Percentiles rank a stretch among this genome's conserved stretches.
phyloP scores from a whole-genome alignment of 2,113 vertebrate species.

The Isichthys henryi region DNA sequence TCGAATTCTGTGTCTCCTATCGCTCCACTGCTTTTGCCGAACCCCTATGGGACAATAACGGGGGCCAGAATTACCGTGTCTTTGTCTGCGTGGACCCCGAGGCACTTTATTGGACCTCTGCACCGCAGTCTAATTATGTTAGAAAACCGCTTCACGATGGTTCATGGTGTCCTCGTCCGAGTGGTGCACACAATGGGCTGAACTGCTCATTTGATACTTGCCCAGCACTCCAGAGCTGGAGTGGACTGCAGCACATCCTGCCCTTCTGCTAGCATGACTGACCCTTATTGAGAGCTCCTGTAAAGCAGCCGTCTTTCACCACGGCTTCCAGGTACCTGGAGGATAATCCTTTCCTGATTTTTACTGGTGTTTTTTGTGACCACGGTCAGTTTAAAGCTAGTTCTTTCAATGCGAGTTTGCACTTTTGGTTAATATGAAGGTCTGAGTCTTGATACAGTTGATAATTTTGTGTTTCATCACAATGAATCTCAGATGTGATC shows the following conservation, averaged over 20 bases:
- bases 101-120: background rate
- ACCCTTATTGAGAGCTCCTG: background rate
- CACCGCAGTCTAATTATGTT: background rate
- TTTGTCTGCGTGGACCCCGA: background rate
- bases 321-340: background rate
- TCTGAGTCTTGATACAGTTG: background rate
- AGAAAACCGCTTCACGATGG: background rate
- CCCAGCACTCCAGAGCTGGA: background rate
- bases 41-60: constrained; percentile 64
- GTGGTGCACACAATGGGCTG: background rate
- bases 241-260: background rate
- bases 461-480: no score
- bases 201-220: background rate
- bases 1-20: constrained; percentile 65
- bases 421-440: background rate
- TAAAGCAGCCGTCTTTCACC: background rate
- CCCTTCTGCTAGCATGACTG: background rate
- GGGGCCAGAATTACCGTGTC: constrained; percentile 58
- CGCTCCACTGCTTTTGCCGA: constrained; percentile 41
- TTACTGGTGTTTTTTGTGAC: background rate
- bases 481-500: no score
- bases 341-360: background rate
- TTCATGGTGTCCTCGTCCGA: background rate
- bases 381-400: background rate
- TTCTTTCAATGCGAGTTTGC: background rate